phyloP scores from a whole-genome alignment of 2,113 vertebrate genomes.

The Thinocorus orbignyianus region DNA sequence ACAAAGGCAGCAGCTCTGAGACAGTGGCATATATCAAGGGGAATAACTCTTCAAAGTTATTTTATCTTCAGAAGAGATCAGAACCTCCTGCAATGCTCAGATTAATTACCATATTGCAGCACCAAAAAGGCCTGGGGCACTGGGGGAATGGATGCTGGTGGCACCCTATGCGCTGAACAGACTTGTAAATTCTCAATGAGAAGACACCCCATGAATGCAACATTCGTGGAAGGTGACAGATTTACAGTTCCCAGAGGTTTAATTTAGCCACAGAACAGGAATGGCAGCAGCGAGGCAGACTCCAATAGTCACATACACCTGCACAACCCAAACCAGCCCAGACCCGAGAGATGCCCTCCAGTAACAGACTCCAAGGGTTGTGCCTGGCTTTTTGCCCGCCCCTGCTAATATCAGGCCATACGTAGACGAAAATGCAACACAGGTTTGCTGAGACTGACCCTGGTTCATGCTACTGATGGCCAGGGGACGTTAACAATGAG shows the following conservation, averaged over 20 bases:
- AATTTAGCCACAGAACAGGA: not conserved
- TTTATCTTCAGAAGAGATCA: slow-evolving; percentile 6
- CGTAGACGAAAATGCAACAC: accelerated
- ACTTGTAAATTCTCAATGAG: not conserved
- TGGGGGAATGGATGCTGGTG: not conserved
- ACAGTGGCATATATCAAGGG: not conserved
- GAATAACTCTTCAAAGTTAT: not conserved
- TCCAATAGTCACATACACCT: not conserved
- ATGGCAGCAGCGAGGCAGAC: not conserved
- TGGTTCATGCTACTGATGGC: not conserved
- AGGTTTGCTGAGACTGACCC: not conserved
- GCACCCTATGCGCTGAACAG: not conserved
- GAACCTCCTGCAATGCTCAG: not conserved
- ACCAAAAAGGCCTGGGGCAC: not conserved
- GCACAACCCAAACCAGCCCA: not conserved
- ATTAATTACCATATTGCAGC: not conserved
- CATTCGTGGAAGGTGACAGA: not conserved
- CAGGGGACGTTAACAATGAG: not conserved
- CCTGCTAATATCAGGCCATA: not conserved
- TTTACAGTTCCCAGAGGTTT: slow-evolving; percentile 24
- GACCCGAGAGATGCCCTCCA: not conserved
- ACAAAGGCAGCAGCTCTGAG: not conserved
- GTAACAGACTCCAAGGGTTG: not conserved
- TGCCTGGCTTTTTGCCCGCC: not conserved
- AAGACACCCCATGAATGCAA: not conserved